These are phyloP conservation scores for Habroteleia sp. DNA, from an alignment of 2,888 invertebrate genomes.

Conservation along the genomic window DNA sequence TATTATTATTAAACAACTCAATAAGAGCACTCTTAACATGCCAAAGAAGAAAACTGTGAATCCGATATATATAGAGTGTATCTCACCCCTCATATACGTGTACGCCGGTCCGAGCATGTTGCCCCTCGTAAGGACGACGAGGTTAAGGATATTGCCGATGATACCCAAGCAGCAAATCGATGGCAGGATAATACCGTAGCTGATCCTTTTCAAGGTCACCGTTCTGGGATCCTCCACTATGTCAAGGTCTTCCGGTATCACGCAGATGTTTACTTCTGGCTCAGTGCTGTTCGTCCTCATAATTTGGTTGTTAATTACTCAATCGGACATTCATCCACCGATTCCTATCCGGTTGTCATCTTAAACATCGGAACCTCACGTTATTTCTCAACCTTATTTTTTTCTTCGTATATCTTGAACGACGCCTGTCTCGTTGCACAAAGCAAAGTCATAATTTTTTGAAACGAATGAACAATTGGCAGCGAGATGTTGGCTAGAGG, in stretches of 20 bases:
- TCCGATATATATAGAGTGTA: not conserved
- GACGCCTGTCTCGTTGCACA: not conserved
- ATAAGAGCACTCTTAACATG: slow-evolving; percentile 3
- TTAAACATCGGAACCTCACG: too few species aligned
- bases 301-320: slow-evolving; percentile 18
- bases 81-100: slow-evolving; percentile 88
- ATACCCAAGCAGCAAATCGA: slow-evolving; percentile 88
- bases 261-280: slow-evolving; percentile 39
- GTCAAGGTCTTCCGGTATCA: slow-evolving; percentile 69
- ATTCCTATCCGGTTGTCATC: not conserved
- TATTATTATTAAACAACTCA: slow-evolving; percentile 1
- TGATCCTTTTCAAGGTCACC: slow-evolving; percentile 83
- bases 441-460: not conserved
- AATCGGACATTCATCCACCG: slow-evolving; percentile 1
- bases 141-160: slow-evolving; percentile 89
- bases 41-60: slow-evolving; percentile 3
- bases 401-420: not conserved
- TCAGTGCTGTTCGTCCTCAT: slow-evolving; percentile 33
- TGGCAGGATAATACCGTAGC: slow-evolving; percentile 86
- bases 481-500: too few species aligned
- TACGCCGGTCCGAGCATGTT: slow-evolving; percentile 91
- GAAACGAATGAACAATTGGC: not conserved
- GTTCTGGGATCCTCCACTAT: slow-evolving; percentile 84
- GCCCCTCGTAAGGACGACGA: slow-evolving; percentile 88
- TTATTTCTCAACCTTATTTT: not conserved